These are phyloP conservation scores for Candoia aspera DNA, from an alignment of 2,113 vertebrate species.

Conservation along the genomic window DNA sequence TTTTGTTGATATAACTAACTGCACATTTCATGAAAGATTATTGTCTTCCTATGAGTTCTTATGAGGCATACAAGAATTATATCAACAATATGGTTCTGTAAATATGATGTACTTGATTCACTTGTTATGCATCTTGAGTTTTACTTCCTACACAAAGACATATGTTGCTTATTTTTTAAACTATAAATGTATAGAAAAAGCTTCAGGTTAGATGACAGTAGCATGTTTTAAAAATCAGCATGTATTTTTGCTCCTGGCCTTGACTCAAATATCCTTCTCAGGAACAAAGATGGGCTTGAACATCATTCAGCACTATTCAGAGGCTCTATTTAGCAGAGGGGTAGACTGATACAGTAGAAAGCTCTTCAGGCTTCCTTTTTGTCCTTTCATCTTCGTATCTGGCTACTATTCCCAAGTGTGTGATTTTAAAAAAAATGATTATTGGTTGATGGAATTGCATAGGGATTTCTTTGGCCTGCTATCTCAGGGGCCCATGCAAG, in stretches of 20 bases:
- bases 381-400: not conserved
- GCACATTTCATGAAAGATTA: conserved; percentile 48
- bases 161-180: conserved; percentile 72
- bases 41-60: conserved; percentile 40
- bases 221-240: conserved; percentile 53
- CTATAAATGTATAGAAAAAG: conserved; percentile 61
- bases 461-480: not conserved
- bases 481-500: not conserved
- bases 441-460: not conserved
- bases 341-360: not conserved
- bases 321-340: not conserved
- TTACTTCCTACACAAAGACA: conserved; percentile 61
- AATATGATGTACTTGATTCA: conserved; percentile 50
- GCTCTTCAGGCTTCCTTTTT: not conserved
- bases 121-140: conserved; percentile 60
- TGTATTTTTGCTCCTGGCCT: conserved; percentile 30
- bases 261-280: conserved; percentile 9
- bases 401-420: not conserved
- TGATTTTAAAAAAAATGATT: not conserved
- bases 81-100: conserved; percentile 48
- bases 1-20: conserved; percentile 43
- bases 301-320: not conserved
- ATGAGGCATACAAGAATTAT: conserved; percentile 40
- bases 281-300: not conserved
- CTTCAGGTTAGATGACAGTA: conserved; percentile 48